Evolutionary conservation across 2,888 invertebrate species (phyloP).

Genomic region (Hedya salicella): DNA sequence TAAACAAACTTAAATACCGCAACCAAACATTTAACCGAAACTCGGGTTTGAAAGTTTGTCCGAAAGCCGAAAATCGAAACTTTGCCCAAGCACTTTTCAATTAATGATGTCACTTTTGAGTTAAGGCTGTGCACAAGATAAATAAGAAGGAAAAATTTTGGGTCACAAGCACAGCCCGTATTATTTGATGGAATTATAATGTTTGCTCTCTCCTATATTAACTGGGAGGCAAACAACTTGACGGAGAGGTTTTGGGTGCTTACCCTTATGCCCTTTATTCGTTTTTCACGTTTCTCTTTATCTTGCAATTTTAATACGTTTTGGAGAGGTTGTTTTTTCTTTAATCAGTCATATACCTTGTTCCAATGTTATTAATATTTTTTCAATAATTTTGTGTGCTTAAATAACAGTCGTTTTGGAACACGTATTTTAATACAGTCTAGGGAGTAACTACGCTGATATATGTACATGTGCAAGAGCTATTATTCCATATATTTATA

Average conservation of each 20-base stretch:
- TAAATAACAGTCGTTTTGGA: too few species aligned
- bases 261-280: background rate
- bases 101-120: constrained; percentile 30
- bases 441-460: too few species aligned
- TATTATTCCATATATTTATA: too few species aligned
- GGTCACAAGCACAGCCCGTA: background rate
- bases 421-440: too few species aligned
- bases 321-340: background rate
- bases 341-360: background rate
- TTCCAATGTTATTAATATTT: background rate
- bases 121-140: constrained; percentile 14
- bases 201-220: constrained; percentile 22
- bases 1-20: background rate
- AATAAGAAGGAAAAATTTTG: constrained; percentile 17
- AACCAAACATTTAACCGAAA: constrained; percentile 17
- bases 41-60: background rate
- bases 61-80: constrained; percentile 1
- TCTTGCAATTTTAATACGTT: background rate
- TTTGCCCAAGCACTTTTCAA: constrained; percentile 27
- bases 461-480: too few species aligned
- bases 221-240: constrained; percentile 18
- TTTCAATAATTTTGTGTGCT: too few species aligned
- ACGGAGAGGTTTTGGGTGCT: background rate
- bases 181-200: constrained; percentile 31
- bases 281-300: constrained; percentile 7